Evolutionary conservation across 2,888 invertebrate genomes (phyloP), one percentile per base, ranked within the genome.

Genomic region (Isotomurus palustris): DNA sequence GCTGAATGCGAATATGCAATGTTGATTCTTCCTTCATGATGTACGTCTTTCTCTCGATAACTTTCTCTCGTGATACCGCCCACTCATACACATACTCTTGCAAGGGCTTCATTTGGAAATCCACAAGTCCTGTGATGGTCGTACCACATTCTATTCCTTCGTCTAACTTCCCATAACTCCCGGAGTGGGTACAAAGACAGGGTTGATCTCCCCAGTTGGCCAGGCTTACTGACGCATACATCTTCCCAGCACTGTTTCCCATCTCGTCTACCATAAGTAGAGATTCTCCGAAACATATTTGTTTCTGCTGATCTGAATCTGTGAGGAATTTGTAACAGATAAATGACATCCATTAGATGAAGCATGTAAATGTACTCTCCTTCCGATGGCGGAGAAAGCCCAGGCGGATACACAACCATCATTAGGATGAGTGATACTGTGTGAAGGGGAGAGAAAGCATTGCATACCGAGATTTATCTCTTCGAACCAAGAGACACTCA

Each of bases 31-130:
- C 66, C 21, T 53, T 49, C 22, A 65, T 64, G 1, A 68, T 5
- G 38, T 62, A 58, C 0, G 56, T 64, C 58, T 67, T 67, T 27
- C 66, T 48, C 29, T 69, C 69, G 0, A 63, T 41, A n/a, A 54
- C 56, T 36, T 58, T 59, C 25, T 56, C 48, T 3, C 51, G 48
- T 14, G 43, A 28, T 36, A 53, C 41, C 12, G 63, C 60, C 69
- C 69, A 69, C 55, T 68, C 67, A 49, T 69, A 64, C 29, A 63
- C 61, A 52, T 54, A 61, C 48, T 69, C 69, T 28, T 69, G 69
- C 2, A 65, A 45, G 1, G 64, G 50, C 41, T 60, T 56, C 5
- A 68, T 38, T 24, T 54, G 49, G n/a, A 48, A 45, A 22, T 53
- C 54, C 5, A 69, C 48, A 44, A 66, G 66, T 29, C 67, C 67